Evolutionary conservation across 2,113 vertebrate species (phyloP), one percentile per base, ranked within the genome.

Genomic region (Myotis davidii): DNA sequence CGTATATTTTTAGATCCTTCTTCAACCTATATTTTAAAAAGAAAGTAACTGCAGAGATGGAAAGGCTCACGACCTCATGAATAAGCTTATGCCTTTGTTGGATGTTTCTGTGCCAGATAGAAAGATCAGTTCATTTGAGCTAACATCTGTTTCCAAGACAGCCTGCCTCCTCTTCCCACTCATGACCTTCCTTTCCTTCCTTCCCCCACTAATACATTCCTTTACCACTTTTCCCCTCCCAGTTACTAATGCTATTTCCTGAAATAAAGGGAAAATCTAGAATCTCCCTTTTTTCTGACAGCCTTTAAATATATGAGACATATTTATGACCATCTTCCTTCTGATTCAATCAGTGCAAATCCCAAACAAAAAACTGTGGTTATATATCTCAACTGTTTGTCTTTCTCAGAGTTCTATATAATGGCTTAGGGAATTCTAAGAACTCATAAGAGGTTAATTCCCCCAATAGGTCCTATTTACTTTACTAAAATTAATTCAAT

Each of bases 1-100:
- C 94, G 98, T 17, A 99, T 96, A 11, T 98, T 99, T 94, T 98
- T 99, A 97, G 98, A 99, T 92, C 99, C 99, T 98, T 99, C 99
- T 88, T 99, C 98, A 90, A 99, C 98, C 99, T 99, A 96, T 61
- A 95, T 96, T 97, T 84, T 32, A 90, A 76, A 96, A 52, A 92
- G 27, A 96, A 95, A 96, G 42, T 61, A 85, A 87, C 16, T 48
- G 39, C 21, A 34, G 18, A 67, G 67, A 74, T 81, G 16, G 65
- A 73, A 69, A 97, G 78, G 39, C 9, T 89, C 25, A 27, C 21
- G 48, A 82, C 9, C 52, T 77, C 9, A 81, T 6, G 16, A 64
- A 88, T 21, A 88, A 25, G 11, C 42, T 89, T 45, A 54, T 88
- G n/a, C 59, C 42, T 64, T 45, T 67, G n/a, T 9, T 59, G 27